Evolutionary conservation across 1,140 invertebrate species (phyloP).

Genomic region (Ostrea edulis): DNA sequence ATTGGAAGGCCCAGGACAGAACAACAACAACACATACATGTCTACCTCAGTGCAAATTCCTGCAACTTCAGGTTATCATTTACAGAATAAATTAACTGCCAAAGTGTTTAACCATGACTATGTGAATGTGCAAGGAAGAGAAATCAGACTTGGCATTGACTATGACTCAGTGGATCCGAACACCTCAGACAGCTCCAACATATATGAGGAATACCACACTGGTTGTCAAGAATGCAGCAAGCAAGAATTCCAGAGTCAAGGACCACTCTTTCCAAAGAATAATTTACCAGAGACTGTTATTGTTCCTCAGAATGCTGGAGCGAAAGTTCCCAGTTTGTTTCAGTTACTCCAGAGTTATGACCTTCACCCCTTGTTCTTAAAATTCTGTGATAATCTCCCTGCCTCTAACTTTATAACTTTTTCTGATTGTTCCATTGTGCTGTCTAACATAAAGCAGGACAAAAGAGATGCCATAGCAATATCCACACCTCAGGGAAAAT

Average conservation of each 20-base stretch:
- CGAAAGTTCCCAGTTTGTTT: conserved; percentile 44
- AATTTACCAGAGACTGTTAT: conserved; percentile 6
- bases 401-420: conserved; percentile 45
- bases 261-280: conserved; percentile 8
- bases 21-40: conserved; percentile 4
- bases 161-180: conserved; percentile 13
- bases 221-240: conserved; percentile 27
- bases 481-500: conserved; percentile 59
- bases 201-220: conserved; percentile 21
- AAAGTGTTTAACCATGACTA: conserved; percentile 38
- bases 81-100: neutral
- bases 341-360: conserved; percentile 49
- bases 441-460: conserved; percentile 9
- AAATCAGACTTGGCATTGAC: conserved; percentile 2
- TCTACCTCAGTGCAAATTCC: neutral
- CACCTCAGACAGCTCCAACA: neutral
- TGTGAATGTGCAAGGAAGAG: conserved; percentile 36
- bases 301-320: conserved; percentile 7
- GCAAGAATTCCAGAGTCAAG: conserved; percentile 26
- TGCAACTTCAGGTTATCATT: neutral
- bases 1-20: neutral
- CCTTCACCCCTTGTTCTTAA: conserved; percentile 36
- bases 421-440: conserved; percentile 45
- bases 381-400: conserved; percentile 41
- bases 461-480: conserved; percentile 43